phyloP scores from a whole-genome alignment of 2,888 invertebrate genomes.

The Machimus rusticus region DNA sequence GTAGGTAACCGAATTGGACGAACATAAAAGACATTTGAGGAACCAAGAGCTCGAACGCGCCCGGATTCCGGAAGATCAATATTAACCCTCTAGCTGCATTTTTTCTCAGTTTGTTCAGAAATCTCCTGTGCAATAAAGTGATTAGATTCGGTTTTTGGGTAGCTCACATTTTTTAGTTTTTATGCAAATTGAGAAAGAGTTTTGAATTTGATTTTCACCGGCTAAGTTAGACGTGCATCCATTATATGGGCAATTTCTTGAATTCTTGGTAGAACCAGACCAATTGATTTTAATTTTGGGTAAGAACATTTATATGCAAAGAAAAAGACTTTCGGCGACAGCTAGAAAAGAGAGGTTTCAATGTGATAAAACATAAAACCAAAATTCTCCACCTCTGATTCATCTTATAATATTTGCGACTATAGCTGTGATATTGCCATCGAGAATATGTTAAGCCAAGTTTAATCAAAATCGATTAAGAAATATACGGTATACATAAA shows the following conservation, averaged over 20 bases:
- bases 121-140: neutral
- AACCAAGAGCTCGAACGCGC: neutral
- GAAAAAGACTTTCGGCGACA: too few relatives aligned
- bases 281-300: neutral
- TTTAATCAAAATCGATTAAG: too few relatives aligned
- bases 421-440: too few relatives aligned
- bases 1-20: neutral
- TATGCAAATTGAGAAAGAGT: neutral
- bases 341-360: too few relatives aligned
- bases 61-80: neutral
- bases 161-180: neutral
- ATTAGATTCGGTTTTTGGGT: neutral
- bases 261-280: neutral
- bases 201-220: neutral
- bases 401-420: too few relatives aligned
- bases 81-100: neutral
- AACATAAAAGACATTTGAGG: neutral
- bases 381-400: too few relatives aligned
- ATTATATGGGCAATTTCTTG: neutral
- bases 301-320: too few relatives aligned
- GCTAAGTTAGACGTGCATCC: neutral
- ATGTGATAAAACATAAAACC: too few relatives aligned
- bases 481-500: too few relatives aligned
- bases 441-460: too few relatives aligned
- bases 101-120: neutral